Evolutionary conservation across 2,888 invertebrate genomes (phyloP).

Genomic region (Brenthis daphne): DNA sequence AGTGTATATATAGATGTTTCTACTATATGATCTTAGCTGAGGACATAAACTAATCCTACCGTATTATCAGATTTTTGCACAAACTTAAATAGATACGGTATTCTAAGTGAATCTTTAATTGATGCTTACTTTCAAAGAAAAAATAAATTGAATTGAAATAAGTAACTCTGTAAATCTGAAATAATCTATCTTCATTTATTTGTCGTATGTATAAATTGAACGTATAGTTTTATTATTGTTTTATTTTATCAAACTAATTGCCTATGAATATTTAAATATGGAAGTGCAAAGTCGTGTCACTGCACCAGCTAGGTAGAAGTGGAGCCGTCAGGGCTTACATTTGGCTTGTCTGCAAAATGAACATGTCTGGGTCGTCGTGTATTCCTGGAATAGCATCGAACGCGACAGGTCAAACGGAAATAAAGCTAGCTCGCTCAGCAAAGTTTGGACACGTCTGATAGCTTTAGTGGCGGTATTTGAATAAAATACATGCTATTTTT

Average conservation of each 20-base stretch:
- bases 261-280: slow-evolving; percentile 74
- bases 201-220: slow-evolving; percentile 3
- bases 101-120: no score
- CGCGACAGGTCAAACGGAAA: slow-evolving; percentile 79
- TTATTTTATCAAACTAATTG: slow-evolving; percentile 3
- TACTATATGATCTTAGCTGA: no score
- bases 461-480: slow-evolving; percentile 46
- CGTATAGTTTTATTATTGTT: not conserved
- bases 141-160: not conserved
- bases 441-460: slow-evolving; percentile 76
- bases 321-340: slow-evolving; percentile 72
- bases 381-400: slow-evolving; percentile 72
- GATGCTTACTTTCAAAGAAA: not conserved
- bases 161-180: not conserved
- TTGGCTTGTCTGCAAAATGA: slow-evolving; percentile 71
- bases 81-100: no score
- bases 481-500: slow-evolving; percentile 28
- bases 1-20: no score
- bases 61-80: no score
- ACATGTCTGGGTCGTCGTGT: slow-evolving; percentile 66
- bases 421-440: slow-evolving; percentile 74
- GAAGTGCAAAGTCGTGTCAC: slow-evolving; percentile 75
- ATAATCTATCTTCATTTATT: not conserved
- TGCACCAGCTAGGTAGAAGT: slow-evolving; percentile 48
- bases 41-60: no score